Base-by-base conservation (phyloP, 2,113 vertebrate species). In the Herpetotheres cachinnans region DNA sequence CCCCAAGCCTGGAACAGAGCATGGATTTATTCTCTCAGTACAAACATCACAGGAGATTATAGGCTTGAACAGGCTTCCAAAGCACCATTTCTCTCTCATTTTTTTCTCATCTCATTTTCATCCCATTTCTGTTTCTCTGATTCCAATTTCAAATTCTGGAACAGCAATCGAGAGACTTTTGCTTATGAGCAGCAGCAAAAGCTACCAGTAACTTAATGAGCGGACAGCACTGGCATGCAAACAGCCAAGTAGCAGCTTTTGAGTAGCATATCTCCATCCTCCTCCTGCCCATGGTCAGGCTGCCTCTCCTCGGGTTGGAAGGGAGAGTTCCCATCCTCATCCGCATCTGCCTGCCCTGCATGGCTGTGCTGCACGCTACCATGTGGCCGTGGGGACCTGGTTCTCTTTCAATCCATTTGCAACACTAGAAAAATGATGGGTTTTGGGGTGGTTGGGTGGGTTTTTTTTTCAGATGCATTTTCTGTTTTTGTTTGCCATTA, bases 91-190 rank as follows among this genome's bases (percentile, higher is more conserved):
- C 58, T 40, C 49, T 46, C 24, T 55, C 13, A 18, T 63, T 26
- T 63, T 46, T 16, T 38, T n/a, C 50, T 73, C 84, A 32, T 62
- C 71, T 89, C 77, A 46, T 93, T 95, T 93, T 36, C 84, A 86
- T 87, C 73, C 72, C 82, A 3, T 72, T 74, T 82, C 91, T 49
- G 34, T 81, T 82, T 55, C 82, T 36, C 82, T 9, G 38, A 38
- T 69, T 81, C 67, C 95, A 72, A n/a, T 77, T 89, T 56, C 71
- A 54, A 61, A 54, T 67, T 27, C n/a, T 87, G 86, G 83, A 93
- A 72, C 40, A 7, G 62, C 84, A 40, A n/a, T 4, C 15, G 26
- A 83, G 90, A 65, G 84, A 4, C 22, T 86, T 73, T 49, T 34
- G 85, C 56, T 70, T 8, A 7, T 1, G 86, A 88, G 81, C 82